Evolutionary conservation across 2,888 invertebrate genomes (phyloP).

Genomic region (Macrosoma leucophasiata): DNA sequence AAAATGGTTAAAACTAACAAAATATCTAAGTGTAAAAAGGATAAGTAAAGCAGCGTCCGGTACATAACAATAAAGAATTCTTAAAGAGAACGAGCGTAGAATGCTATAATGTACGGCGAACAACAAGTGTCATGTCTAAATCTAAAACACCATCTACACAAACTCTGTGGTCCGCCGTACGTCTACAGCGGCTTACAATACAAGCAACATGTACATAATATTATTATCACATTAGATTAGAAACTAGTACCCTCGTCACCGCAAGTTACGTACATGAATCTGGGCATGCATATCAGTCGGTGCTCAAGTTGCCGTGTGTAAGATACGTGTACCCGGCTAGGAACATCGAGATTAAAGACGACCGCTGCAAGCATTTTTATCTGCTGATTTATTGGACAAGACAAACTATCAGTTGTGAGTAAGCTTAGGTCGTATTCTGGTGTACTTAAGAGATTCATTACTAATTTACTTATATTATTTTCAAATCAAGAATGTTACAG

Average conservation of each 20-base stretch:
- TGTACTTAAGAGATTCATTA: too few relatives aligned
- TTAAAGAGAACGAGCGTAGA: slow-evolving; percentile 37
- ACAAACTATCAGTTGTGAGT: too few relatives aligned
- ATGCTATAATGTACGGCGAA: slow-evolving; percentile 28
- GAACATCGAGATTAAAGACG: slow-evolving; percentile 30
- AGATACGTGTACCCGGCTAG: slow-evolving; percentile 27
- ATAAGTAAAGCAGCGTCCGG: slow-evolving; percentile 35
- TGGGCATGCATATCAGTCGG: slow-evolving; percentile 56
- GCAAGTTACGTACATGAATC: slow-evolving; percentile 36
- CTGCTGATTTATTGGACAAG: too few relatives aligned
- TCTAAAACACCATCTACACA: too few relatives aligned
- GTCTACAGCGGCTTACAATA: slow-evolving; percentile 34
- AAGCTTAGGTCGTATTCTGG: too few relatives aligned
- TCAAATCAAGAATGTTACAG: too few relatives aligned
- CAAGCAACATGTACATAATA: slow-evolving; percentile 39
- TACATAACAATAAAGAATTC: slow-evolving; percentile 37
- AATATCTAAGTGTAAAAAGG: neutral
- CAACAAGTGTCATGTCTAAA: too few relatives aligned
- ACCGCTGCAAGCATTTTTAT: too few relatives aligned
- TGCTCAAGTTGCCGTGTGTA: slow-evolving; percentile 26
- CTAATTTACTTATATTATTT: too few relatives aligned
- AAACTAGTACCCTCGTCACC: slow-evolving; percentile 29
- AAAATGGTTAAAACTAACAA: neutral
- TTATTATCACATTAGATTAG: slow-evolving; percentile 30
- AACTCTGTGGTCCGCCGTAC: slow-evolving; percentile 23